Evolutionary conservation across 2,888 invertebrate genomes (phyloP).

Genomic region (Drosophila lutescens): DNA sequence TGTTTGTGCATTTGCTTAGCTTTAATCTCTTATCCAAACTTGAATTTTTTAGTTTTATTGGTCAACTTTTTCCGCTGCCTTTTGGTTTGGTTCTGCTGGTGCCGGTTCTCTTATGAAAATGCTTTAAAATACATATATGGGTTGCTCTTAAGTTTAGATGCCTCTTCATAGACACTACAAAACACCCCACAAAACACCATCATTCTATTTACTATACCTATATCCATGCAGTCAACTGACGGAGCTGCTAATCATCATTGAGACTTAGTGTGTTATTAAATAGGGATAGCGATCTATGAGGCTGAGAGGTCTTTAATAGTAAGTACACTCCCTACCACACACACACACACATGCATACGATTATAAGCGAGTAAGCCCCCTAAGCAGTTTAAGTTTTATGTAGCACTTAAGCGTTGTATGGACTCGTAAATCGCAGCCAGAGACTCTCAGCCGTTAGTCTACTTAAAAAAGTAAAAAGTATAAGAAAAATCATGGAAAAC

Average conservation of each 20-base stretch:
- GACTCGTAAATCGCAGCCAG: constrained; percentile 69
- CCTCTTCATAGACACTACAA: background rate
- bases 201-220: constrained; percentile 21
- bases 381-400: constrained; percentile 77
- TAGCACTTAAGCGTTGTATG: constrained; percentile 76
- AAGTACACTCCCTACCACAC: constrained; percentile 54
- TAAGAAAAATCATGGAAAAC: constrained; percentile 35
- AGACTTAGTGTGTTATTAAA: constrained; percentile 74
- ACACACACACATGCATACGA: constrained; percentile 32
- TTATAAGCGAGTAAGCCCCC: constrained; percentile 60
- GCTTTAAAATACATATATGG: constrained; percentile 56
- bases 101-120: constrained; percentile 42
- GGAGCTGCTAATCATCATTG: constrained; percentile 80
- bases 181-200: constrained; percentile 25
- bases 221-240: constrained; percentile 58
- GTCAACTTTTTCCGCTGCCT: constrained; percentile 63
- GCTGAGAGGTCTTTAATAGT: constrained; percentile 59
- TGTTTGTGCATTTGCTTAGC: constrained; percentile 64
- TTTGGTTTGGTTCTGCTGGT: constrained; percentile 74
- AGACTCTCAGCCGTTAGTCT: constrained; percentile 53
- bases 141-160: constrained; percentile 52
- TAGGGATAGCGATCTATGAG: constrained; percentile 43
- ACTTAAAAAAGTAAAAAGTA: constrained; percentile 24
- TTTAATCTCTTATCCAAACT: constrained; percentile 28
- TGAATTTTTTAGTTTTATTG: constrained; percentile 52